Evolutionary conservation across 1,140 invertebrate species (phyloP), one percentile per base, ranked within the genome.

Genomic region (Andricus grossulariae): DNA sequence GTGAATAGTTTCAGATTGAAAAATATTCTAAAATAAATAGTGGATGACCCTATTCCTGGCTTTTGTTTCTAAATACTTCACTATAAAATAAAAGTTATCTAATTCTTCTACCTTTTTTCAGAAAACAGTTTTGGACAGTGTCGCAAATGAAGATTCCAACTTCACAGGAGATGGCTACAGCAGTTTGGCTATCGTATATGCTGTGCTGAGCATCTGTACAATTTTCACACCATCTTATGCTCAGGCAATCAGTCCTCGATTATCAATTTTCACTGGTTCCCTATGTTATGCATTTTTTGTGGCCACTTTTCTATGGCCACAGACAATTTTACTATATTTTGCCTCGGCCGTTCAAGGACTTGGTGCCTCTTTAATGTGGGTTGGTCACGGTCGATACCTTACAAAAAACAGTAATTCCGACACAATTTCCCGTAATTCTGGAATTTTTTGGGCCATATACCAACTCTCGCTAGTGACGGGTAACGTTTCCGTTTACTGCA

Each of bases 381-480:
- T 96, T 0, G 97, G 96, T 0, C 98, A 99, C 91, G 98, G 98
- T 12, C 97, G 96, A 84, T 99, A 98, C 88, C 92, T 99, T 13
- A 98, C 98, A 0, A 92, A 97, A 6, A 98, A 98, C 92, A 98
- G 97, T 75, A 94, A 96, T 82, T 89, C 94, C 0, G 93, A 94
- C 0, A 99, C 97, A 0, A 98, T 99, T 86, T 95, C 96, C 5
- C 93, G 97, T 82, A 99, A 99, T 90, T 97, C 97, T 18, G 97
- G 98, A 19, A 92, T 99, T 25, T 99, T 99, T 88, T 99, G 98
- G 98, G 98, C 98, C 1, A 94, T 99, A 87, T 92, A 99, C 51
- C 98, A 99, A 89, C 95, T 94, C 84, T 92, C 97, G 85, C 94
- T 98, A 90, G 95, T 99, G 87, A 94, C 97, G 84, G 98, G 98